Percentiles rank a stretch among this genome's conserved stretches.
Conservation (phyloP, 2,888 invertebrate species). For the Caenorhabditis macrosperma region DNA sequence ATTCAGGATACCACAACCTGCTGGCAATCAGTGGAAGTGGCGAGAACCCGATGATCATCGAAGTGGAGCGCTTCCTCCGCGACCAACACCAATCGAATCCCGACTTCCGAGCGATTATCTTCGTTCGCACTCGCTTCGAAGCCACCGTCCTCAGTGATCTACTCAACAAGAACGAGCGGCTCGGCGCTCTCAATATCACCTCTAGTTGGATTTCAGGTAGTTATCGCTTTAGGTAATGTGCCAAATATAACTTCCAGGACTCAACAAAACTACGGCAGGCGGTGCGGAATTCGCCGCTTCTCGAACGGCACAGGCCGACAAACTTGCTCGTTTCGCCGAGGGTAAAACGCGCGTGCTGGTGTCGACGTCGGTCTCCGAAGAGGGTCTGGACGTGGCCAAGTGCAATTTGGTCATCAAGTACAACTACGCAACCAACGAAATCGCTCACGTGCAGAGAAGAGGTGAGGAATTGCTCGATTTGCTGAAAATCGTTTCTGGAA, state of each 20-base stretch:
- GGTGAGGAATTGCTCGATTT: too few species aligned
- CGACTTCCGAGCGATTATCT: slow-evolving; percentile 67
- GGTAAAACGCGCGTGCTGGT: slow-evolving; percentile 62
- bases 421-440: slow-evolving; percentile 70
- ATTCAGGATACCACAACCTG: slow-evolving; percentile 19
- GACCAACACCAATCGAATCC: neutral
- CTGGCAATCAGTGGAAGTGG: slow-evolving; percentile 3
- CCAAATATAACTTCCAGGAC: slow-evolving; percentile 10
- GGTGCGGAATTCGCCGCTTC: slow-evolving; percentile 26
- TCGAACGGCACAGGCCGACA: slow-evolving; percentile 46
- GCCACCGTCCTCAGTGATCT: slow-evolving; percentile 52
- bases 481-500: too few species aligned
- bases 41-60: slow-evolving; percentile 33
- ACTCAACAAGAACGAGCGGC: slow-evolving; percentile 27
- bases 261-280: slow-evolving; percentile 41
- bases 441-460: slow-evolving; percentile 73
- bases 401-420: slow-evolving; percentile 74
- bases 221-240: neutral
- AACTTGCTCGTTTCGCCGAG: slow-evolving; percentile 15
- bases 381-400: slow-evolving; percentile 70
- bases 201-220: slow-evolving; percentile 50
- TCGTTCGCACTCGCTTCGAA: slow-evolving; percentile 62
- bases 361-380: slow-evolving; percentile 72
- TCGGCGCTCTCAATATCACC: slow-evolving; percentile 28
- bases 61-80: slow-evolving; percentile 25